Conservation (phyloP, 1,140 invertebrate genomes). For the Cotesia chilonis region DNA sequence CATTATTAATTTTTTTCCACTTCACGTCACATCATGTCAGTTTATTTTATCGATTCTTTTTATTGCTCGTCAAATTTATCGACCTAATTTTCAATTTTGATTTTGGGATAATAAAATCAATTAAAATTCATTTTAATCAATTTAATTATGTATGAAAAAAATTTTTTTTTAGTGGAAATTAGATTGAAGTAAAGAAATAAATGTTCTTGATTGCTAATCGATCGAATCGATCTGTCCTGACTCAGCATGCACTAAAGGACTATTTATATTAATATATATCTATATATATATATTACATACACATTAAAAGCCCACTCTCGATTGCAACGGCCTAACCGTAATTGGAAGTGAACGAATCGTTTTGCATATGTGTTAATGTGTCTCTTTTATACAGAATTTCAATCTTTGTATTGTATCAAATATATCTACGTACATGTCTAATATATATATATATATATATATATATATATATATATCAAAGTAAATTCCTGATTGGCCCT, state of each 20-base stretch:
- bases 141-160: too few relatives aligned
- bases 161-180: neutral
- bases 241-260: conserved; percentile 19
- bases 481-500: conserved; percentile 26
- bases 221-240: conserved; percentile 37
- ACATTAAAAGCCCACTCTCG: conserved; percentile 43
- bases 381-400: conserved; percentile 34
- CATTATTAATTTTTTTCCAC: too few relatives aligned
- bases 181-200: neutral
- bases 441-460: conserved; percentile 26
- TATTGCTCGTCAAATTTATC: too few relatives aligned
- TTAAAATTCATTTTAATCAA: too few relatives aligned
- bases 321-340: conserved; percentile 48
- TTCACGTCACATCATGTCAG: too few relatives aligned
- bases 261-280: conserved; percentile 14
- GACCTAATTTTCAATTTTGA: too few relatives aligned
- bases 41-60: too few relatives aligned
- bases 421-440: too few relatives aligned
- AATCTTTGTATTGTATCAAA: too few relatives aligned
- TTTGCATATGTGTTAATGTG: conserved; percentile 41
- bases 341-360: conserved; percentile 53
- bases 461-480: neutral
- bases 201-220: neutral
- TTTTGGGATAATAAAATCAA: too few relatives aligned
- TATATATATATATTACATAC: conserved; percentile 25